Evolutionary conservation across 2,113 vertebrate genomes (phyloP), one percentile per base, ranked within the genome.

Genomic region (Petroica traversi): DNA sequence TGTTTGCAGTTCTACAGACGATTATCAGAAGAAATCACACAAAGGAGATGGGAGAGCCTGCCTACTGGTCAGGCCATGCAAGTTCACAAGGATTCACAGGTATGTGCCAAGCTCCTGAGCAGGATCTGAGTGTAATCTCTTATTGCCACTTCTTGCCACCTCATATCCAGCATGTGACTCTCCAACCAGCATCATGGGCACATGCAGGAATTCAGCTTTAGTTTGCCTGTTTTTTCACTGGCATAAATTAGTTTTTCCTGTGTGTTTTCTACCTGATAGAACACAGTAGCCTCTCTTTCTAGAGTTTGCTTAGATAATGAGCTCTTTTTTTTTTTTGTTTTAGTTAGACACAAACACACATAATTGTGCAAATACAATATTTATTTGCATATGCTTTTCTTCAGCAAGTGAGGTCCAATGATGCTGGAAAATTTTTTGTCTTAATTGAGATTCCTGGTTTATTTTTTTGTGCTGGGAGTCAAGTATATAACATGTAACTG

Each of bases 1-100:
- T 34, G 15, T 61, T 16, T 79, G 85, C 88, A 99, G 99, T 99
- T 99, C 98, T 98, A 98, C 68, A 98, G 99, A 95, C 98, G 99
- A 64, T 97, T 99, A 69, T 98, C 98, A 29, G 99, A 99, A 96
- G 99, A 99, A 96, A 99, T 99, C 97, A 99, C 98, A 17, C 99
- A 99, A 75, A 99, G 98, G 93, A 98, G 99, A 91, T 99, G 99
- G 99, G 99, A 99, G 97, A 99, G 67, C 67, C 97, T 98, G 26
- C 98, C 99, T 19, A 97, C 96, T 89, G 98, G 98, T 72, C 99
- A 99, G 89, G 97, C 98, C 22, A 95, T 99, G 57, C 97, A 98
- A 26, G 93, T 98, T 85, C 98, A 89, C 69, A 98, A 96, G 85
- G 97, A 97, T 72, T 66, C 98, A 72, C 98, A 98, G 98, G 99